Conservation (phyloP, 1,140 invertebrate genomes). For the Heliconius congener region DNA sequence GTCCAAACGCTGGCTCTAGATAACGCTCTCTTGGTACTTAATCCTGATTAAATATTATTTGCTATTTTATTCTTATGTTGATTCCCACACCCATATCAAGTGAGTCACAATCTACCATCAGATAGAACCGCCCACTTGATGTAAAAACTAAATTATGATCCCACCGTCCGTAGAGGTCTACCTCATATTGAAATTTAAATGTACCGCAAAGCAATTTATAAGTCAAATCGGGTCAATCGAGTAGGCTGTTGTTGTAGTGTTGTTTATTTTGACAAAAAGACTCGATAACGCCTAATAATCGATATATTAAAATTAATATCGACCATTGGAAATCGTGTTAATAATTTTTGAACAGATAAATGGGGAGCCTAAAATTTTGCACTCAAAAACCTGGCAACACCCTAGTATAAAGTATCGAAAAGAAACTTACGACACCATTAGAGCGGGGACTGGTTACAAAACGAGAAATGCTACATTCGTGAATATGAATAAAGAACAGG, state of each 20-base stretch:
- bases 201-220: constrained; percentile 23
- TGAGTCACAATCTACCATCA: constrained; percentile 56
- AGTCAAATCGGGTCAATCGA: constrained; percentile 19
- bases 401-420: constrained; percentile 28
- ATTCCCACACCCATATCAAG: constrained; percentile 61
- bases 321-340: not conserved
- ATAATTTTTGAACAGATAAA: not conserved
- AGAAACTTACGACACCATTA: constrained; percentile 41
- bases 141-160: constrained; percentile 32
- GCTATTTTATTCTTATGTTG: constrained; percentile 29
- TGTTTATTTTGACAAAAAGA: constrained; percentile 16
- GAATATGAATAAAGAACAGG: constrained; percentile 64
- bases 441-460: constrained; percentile 43
- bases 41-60: constrained; percentile 43
- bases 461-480: constrained; percentile 65
- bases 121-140: constrained; percentile 56
- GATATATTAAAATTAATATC: not conserved
- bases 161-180: constrained; percentile 4
- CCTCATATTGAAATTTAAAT: constrained; percentile 14
- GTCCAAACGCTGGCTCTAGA: constrained; percentile 30
- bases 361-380: not conserved
- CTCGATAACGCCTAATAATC: not conserved
- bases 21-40: constrained; percentile 31
- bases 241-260: not conserved
- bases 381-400: not conserved